These are phyloP conservation scores for Sarcophaga caerulescens DNA, from an alignment of 2,888 invertebrate genomes.

Conservation along the genomic window DNA sequence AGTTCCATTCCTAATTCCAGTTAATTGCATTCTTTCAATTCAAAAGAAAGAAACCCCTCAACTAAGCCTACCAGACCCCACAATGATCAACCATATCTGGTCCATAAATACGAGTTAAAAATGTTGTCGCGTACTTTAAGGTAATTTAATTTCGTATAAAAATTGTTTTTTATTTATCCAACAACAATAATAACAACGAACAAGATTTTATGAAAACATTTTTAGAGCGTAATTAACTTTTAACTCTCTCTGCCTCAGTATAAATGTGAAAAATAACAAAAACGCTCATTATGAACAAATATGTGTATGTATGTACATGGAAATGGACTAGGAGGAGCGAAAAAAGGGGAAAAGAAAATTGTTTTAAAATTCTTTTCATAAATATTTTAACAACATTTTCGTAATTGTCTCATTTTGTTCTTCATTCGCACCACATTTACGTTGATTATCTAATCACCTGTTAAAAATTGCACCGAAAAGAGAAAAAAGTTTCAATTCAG, in stretches of 20 bases:
- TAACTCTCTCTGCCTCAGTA: neutral
- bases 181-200: neutral
- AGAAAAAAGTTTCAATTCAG: slow-evolving; percentile 36
- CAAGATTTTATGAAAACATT: slow-evolving; percentile 3
- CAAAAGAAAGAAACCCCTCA: too few relatives aligned
- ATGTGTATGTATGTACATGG: neutral
- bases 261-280: neutral
- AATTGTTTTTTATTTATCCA: slow-evolving; percentile 46
- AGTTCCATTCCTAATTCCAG: too few relatives aligned
- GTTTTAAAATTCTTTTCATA: slow-evolving; percentile 62
- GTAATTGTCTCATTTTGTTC: slow-evolving; percentile 64
- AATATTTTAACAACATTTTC: slow-evolving; percentile 59
- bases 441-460: slow-evolving; percentile 68
- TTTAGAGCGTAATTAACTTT: neutral
- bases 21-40: too few relatives aligned
- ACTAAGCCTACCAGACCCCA: too few relatives aligned
- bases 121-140: neutral
- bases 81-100: too few relatives aligned
- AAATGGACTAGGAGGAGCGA: neutral
- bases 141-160: neutral
- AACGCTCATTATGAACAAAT: neutral
- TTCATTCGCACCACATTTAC: slow-evolving; percentile 53
- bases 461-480: slow-evolving; percentile 29
- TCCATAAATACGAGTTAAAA: too few relatives aligned
- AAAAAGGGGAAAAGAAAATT: slow-evolving; percentile 46